Percentiles rank a stretch among this genome's conserved stretches.
phyloP scores from a whole-genome alignment of 2,888 invertebrate species.

The Portevinia maculata region DNA sequence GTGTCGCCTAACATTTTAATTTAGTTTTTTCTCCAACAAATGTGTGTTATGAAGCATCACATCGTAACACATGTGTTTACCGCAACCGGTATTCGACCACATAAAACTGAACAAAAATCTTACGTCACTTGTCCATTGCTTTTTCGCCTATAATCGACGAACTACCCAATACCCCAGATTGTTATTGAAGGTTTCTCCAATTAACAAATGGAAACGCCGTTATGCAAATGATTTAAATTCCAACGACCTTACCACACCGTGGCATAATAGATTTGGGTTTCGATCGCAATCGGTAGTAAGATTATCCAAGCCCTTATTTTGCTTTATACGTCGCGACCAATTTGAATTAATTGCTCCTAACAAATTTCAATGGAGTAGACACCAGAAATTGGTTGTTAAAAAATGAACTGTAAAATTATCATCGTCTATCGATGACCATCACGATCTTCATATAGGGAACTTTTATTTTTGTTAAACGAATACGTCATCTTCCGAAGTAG shows the following conservation, averaged over 20 bases:
- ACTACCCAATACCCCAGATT: no score
- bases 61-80: no score
- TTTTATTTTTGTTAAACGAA: conserved; percentile 31
- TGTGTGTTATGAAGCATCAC: no score
- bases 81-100: no score
- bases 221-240: neutral
- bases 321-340: neutral
- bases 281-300: neutral
- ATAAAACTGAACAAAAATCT: no score
- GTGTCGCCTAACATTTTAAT: no score
- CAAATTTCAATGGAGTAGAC: no score
- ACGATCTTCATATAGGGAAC: neutral
- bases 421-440: neutral
- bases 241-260: neutral
- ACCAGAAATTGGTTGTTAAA: neutral
- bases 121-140: no score
- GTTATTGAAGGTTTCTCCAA: neutral
- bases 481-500: conserved; percentile 58
- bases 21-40: no score
- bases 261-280: neutral
- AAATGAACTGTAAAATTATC: neutral
- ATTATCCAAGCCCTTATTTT: neutral
- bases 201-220: neutral
- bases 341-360: neutral
- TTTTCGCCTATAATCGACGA: no score